phyloP scores from a whole-genome alignment of 2,888 invertebrate species.

The Ophion ventricosus region DNA sequence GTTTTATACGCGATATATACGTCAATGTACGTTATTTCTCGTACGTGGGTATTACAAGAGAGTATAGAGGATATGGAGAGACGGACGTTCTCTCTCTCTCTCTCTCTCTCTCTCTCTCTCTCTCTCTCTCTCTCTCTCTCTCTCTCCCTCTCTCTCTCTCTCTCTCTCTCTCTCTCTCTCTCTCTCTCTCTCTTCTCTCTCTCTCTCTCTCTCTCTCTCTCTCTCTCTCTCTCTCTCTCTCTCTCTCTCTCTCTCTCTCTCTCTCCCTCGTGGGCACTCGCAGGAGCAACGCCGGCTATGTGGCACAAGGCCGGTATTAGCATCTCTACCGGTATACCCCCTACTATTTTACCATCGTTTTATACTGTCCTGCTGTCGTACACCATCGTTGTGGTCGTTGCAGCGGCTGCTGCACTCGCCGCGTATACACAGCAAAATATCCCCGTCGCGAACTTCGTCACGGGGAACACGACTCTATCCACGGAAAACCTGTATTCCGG shows the following conservation, averaged over 20 bases:
- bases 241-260: conserved; percentile 14
- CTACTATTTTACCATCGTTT: conserved; percentile 74
- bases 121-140: conserved; percentile 15
- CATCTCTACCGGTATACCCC: conserved; percentile 83
- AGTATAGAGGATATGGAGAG: conserved; percentile 61
- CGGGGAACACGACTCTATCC: conserved; percentile 79
- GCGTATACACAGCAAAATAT: conserved; percentile 15
- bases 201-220: conserved; percentile 19
- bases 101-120: no score
- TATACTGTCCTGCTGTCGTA: conserved; percentile 56
- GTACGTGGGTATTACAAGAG: conserved; percentile 54
- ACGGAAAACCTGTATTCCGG: conserved; percentile 80
- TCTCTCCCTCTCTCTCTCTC: conserved; percentile 40
- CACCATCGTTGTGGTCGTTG: conserved; percentile 54
- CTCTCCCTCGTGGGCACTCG: conserved; percentile 61
- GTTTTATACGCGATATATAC: conserved; percentile 52
- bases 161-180: conserved; percentile 33
- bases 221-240: conserved; percentile 13
- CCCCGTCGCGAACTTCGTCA: conserved; percentile 48
- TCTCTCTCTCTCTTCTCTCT: no score
- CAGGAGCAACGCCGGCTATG: conserved; percentile 79
- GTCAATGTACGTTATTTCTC: conserved; percentile 53
- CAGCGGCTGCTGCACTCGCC: conserved; percentile 51
- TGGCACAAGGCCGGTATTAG: conserved; percentile 83
- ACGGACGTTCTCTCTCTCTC: conserved; percentile 37